Base-by-base conservation (phyloP, 2,888 invertebrate species). In the Acholoe squamosa region DNA sequence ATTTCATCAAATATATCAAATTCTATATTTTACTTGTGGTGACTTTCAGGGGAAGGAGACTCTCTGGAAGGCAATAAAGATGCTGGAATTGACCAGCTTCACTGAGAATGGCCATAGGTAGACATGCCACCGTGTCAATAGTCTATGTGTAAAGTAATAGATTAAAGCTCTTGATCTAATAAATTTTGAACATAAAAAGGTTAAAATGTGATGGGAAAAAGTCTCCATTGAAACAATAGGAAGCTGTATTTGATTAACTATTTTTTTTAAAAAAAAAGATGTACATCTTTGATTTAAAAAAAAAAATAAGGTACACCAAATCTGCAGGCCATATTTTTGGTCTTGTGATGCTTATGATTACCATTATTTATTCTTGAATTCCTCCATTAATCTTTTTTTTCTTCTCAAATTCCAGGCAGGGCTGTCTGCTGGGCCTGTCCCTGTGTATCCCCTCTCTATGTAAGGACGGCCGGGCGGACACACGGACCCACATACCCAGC, bases 381-480 rank as follows among this genome's bases (percentile, higher is more conserved):
- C 19, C 12, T 54, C 54, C 10, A 54, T 14, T 54, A 54, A 54
- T 19, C 54, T 54, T 10, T 54, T 19, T 43, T 43, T 10, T 43
- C 43, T 43, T 43, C 43, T 43, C 43, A 43, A 43, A 19, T 88
- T 92, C 25, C 91, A 94, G 94, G 90, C 88, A 92, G 56, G 94
- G 95, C 67, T 91, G 93, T 90, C 43, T 95, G 34, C 91, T 95
- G 33, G 95, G 95, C 0, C 91, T 95, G 67, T 93, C 93, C 16
- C 77, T 93, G 89, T 93, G 94, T 89, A 89, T 95, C 25, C 92
- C 93, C 71, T 93, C 94, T 3, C 89, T 95, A 88, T 94, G 94
- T 92, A 91, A 92, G 88, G 94, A 95, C 89, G 94, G 94, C 0
- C 93, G 93, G 90, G 93, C 94, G 22, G 95, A 95, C 54, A 93